A percentile compares a stretch with the other conserved stretches of the same genome.
These are phyloP conservation scores for Aricia artaxerxes DNA, from an alignment of 2,888 invertebrate species.

Conservation along the genomic window DNA sequence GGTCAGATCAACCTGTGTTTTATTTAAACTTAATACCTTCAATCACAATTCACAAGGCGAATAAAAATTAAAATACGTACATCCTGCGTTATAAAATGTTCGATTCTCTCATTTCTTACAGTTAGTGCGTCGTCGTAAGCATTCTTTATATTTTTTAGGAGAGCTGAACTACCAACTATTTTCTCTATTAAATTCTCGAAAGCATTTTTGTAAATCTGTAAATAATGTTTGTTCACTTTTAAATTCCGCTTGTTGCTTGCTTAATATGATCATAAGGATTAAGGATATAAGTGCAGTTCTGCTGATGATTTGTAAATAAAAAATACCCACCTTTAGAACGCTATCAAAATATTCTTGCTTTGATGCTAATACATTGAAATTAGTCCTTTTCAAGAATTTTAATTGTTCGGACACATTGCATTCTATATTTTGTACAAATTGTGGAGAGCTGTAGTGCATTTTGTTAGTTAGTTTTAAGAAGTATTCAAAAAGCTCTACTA, in stretches of 20 bases:
- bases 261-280: too few species aligned
- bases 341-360: slow-evolving; percentile 60
- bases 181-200: slow-evolving; percentile 57
- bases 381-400: slow-evolving; percentile 50
- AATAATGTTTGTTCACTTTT: slow-evolving; percentile 33
- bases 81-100: slow-evolving; percentile 64
- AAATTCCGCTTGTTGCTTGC: too few species aligned
- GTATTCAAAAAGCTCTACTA: background rate
- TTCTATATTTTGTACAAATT: slow-evolving; percentile 61
- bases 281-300: too few species aligned
- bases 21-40: too few species aligned
- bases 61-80: slow-evolving; percentile 51
- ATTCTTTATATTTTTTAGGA: slow-evolving; percentile 61
- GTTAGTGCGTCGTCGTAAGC: slow-evolving; percentile 66
- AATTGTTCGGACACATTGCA: slow-evolving; percentile 50
- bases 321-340: slow-evolving; percentile 54
- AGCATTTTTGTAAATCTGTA: slow-evolving; percentile 66
- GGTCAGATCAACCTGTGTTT: too few species aligned
- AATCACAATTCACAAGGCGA: background rate
- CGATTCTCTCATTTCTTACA: slow-evolving; percentile 64
- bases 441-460: slow-evolving; percentile 51
- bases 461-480: slow-evolving; percentile 25
- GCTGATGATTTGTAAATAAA: background rate
- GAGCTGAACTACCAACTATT: slow-evolving; percentile 59
- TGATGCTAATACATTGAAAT: slow-evolving; percentile 55